Base-by-base conservation (phyloP, 2,797 vertebrate species). In the Craterocephalus amniculus region DNA sequence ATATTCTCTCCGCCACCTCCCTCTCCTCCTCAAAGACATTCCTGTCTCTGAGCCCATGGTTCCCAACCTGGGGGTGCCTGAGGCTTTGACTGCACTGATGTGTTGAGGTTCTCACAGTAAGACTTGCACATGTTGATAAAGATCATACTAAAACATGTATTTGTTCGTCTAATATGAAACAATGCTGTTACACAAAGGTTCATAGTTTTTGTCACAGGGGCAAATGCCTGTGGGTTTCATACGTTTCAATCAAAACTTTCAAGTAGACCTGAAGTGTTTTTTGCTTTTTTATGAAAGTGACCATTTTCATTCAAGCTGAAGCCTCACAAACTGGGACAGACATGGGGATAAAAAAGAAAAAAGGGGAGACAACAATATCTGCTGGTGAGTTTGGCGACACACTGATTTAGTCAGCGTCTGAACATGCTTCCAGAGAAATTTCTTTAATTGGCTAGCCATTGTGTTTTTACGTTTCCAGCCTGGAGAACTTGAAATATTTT, bases 11-110 rank as follows among this genome's bases (percentile, higher is more conserved):
- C 57, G 65, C 38, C 59, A 63, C 69, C 74, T 48, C 67, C 67
- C 62, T 70, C 79, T 48, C 34, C 72, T 74, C 83, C 78, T 85
- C 63, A 84, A 87, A 89, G 82, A 78, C 80, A 91, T 89, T 89
- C 82, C 78, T 82, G 75, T 87, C 83, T 88, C 54, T 63, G 78
- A 87, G 86, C 38, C 36, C 45, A 38, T 22, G 26, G 55, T 51
- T 58, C 32, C n/a, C 11, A 58, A 58, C 20, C 32, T 64, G 40
- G 20, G 43, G 54, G 32, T 36, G 24, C 27, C 54, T 6, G n/a
- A 69, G 58, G 36, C 36, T 52, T 51, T 58, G 22, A 31, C 40
- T 62, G 58, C 38, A 58, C 20, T 64, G 12, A 51, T 5, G 13
- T 58, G 38, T 26, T 35, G 14, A 29, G 35, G 22, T 35, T 45